These are phyloP conservation scores for Taurulus bubalis DNA, from an alignment of 2,113 vertebrate genomes.

Conservation along the genomic window DNA sequence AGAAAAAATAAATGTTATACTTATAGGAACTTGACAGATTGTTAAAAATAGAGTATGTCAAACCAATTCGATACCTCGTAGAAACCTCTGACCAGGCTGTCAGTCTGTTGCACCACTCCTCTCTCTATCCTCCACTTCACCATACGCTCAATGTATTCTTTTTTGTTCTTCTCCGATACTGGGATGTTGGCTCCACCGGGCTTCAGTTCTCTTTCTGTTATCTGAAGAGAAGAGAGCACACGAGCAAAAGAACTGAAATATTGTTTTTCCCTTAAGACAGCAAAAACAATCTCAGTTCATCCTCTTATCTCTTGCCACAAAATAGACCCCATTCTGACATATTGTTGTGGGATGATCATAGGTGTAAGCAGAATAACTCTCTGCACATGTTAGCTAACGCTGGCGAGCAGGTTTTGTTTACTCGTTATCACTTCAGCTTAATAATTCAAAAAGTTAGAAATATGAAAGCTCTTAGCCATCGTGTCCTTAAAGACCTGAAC, in stretches of 20 bases:
- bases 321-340: not conserved
- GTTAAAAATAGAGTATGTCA: not conserved
- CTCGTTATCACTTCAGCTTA: too few species aligned
- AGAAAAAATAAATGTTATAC: not conserved
- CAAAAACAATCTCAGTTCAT: not conserved
- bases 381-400: not conserved
- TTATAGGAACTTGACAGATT: not conserved
- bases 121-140: conserved; percentile 95
- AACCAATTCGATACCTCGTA: conserved; percentile 86
- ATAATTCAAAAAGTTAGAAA: too few species aligned
- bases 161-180: conserved; percentile 94
- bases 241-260: not conserved
- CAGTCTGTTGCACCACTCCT: conserved; percentile 93
- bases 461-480: too few species aligned
- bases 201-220: conserved; percentile 92
- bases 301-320: not conserved
- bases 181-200: conserved; percentile 92
- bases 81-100: conserved; percentile 93
- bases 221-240: conserved; percentile 73
- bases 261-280: not conserved
- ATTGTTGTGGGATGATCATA: not conserved
- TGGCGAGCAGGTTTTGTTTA: too few species aligned
- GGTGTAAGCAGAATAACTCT: not conserved
- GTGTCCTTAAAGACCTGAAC: too few species aligned
- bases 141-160: conserved; percentile 95